Conservation (phyloP, 2,113 vertebrate genomes). For the Mellivora capensis region DNA sequence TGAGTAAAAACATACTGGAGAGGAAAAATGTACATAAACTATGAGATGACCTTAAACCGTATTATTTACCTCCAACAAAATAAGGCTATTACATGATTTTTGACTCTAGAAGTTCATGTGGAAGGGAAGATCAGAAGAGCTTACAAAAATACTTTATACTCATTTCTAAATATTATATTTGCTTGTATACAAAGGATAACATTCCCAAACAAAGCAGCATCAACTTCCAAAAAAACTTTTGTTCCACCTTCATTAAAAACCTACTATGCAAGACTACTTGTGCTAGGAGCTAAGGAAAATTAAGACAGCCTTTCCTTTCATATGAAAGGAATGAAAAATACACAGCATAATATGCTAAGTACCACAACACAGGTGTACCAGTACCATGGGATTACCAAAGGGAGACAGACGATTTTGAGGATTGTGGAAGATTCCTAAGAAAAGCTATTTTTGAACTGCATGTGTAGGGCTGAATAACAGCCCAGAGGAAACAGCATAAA, state of each 20-base stretch:
- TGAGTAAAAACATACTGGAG: conserved; percentile 95
- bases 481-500: background rate
- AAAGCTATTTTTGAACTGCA: background rate
- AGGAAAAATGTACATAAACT: conserved; percentile 67
- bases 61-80: background rate
- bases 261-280: background rate
- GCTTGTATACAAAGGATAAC: background rate
- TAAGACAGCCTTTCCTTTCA: background rate
- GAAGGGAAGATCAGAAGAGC: background rate
- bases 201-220: conserved; percentile 26
- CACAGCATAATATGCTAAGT: background rate
- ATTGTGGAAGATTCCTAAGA: background rate
- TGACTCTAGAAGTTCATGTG: background rate
- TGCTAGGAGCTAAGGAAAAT: background rate
- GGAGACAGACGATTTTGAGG: background rate
- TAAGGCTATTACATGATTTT: background rate
- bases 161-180: conserved; percentile 14
- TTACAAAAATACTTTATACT: background rate
- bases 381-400: background rate
- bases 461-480: background rate
- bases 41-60: conserved; percentile 21
- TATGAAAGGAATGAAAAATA: background rate
- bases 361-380: background rate
- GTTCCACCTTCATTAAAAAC: background rate
- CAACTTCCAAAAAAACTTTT: conserved; percentile 3